A percentile compares a stretch with the other conserved stretches of the same genome.
phyloP scores from a whole-genome alignment of 2,113 vertebrate species.

The Anolis sagrei region DNA sequence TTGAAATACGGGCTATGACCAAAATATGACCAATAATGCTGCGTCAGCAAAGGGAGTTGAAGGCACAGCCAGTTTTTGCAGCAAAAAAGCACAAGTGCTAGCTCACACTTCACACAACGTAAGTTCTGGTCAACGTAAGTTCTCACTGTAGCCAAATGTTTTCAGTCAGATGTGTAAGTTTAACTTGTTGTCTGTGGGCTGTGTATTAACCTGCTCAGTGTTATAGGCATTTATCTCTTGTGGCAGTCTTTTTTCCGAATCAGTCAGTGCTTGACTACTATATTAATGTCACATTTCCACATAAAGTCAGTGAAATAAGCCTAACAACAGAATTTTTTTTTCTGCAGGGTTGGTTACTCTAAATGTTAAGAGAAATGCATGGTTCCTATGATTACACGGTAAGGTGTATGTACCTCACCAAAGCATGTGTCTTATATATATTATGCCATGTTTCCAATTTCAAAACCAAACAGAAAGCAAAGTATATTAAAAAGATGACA shows the following conservation, averaged over 20 bases:
- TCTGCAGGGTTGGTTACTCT: not conserved
- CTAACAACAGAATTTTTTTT: not conserved
- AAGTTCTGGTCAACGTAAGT: not conserved
- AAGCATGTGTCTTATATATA: too few relatives aligned
- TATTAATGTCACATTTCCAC: not conserved
- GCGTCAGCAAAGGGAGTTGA: not conserved
- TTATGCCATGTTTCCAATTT: too few relatives aligned
- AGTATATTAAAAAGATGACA: too few relatives aligned
- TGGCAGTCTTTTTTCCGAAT: not conserved
- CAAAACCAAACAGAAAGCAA: too few relatives aligned
- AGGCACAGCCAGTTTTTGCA: not conserved
- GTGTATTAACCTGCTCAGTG: too few relatives aligned
- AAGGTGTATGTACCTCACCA: too few relatives aligned
- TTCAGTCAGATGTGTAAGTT: too few relatives aligned
- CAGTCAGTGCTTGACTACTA: too few relatives aligned
- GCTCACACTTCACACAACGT: not conserved
- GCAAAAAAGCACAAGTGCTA: not conserved
- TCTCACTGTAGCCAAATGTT: too few relatives aligned
- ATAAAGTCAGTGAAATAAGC: not conserved
- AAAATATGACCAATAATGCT: not conserved
- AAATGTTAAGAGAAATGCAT: too few relatives aligned
- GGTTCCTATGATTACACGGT: too few relatives aligned
- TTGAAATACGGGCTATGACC: not conserved
- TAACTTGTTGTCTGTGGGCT: too few relatives aligned
- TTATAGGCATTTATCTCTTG: not conserved